phyloP scores from a whole-genome alignment of 2,888 invertebrate species.

The Platycheirus albimanus region DNA sequence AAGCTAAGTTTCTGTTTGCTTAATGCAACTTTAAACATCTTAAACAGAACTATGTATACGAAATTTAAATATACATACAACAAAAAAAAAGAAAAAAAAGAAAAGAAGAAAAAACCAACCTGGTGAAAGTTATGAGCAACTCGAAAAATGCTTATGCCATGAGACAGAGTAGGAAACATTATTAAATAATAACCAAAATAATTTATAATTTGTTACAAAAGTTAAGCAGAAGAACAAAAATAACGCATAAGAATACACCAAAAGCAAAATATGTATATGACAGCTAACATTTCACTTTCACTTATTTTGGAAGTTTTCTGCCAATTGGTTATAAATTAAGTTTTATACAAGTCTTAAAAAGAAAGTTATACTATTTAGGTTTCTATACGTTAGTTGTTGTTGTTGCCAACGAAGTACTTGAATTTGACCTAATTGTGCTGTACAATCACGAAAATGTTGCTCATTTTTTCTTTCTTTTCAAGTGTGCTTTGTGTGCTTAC shows the following conservation, averaged over 20 bases:
- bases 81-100: conserved; percentile 34
- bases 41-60: background rate
- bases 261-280: background rate
- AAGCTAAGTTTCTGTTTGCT: background rate
- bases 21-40: conserved; percentile 6
- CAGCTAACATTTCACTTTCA: conserved; percentile 62
- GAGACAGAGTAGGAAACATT: conserved; percentile 9
- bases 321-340: conserved; percentile 1
- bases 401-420: conserved; percentile 42
- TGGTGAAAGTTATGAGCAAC: conserved; percentile 54
- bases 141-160: conserved; percentile 12
- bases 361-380: conserved; percentile 52
- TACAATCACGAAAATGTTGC: conserved; percentile 44
- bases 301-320: conserved; percentile 34
- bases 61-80: background rate
- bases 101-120: too few species aligned
- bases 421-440: conserved; percentile 54
- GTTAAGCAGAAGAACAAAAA: too few species aligned
- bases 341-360: conserved; percentile 39
- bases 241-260: conserved; percentile 17
- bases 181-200: conserved; percentile 13
- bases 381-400: background rate
- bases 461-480: conserved; percentile 24
- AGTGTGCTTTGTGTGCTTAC: background rate
- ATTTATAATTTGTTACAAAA: conserved; percentile 24